phyloP scores from a whole-genome alignment of 2,797 vertebrate genomes.

The Premnoplex brunnescens region DNA sequence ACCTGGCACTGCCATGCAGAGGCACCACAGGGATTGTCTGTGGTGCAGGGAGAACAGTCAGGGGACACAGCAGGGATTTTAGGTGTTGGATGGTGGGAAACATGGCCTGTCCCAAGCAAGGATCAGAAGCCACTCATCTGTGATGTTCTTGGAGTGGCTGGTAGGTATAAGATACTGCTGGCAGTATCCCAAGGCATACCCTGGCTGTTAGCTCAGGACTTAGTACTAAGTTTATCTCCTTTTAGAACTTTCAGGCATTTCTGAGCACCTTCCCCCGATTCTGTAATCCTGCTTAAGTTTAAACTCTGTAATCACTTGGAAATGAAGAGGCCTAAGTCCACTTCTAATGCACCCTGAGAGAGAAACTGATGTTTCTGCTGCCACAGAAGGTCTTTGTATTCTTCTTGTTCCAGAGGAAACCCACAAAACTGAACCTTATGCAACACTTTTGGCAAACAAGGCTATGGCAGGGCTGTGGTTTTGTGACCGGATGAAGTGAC shows the following conservation, averaged over 20 bases:
- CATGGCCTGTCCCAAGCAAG: not conserved
- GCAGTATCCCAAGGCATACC: not conserved
- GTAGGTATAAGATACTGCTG: not conserved
- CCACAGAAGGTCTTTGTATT: constrained; percentile 7
- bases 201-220: not conserved
- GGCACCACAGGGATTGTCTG: not conserved
- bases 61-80: not conserved
- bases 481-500: constrained; percentile 37
- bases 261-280: not conserved
- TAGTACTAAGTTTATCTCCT: not conserved
- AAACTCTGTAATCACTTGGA: not conserved
- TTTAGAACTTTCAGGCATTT: not conserved
- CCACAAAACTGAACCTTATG: constrained; percentile 18
- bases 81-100: not conserved
- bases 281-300: not conserved
- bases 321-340: not conserved
- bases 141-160: not conserved
- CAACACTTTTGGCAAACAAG: not conserved
- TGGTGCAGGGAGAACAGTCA: not conserved
- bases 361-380: not conserved
- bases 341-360: not conserved
- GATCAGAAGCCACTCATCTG: not conserved
- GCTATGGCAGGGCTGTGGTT: constrained; percentile 7
- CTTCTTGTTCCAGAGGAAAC: not conserved
- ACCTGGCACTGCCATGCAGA: not conserved